Percentiles rank a stretch among this genome's conserved stretches.
These are phyloP conservation scores for Malurus cyaneus DNA, from an alignment of 2,113 vertebrate species.

Conservation along the genomic window DNA sequence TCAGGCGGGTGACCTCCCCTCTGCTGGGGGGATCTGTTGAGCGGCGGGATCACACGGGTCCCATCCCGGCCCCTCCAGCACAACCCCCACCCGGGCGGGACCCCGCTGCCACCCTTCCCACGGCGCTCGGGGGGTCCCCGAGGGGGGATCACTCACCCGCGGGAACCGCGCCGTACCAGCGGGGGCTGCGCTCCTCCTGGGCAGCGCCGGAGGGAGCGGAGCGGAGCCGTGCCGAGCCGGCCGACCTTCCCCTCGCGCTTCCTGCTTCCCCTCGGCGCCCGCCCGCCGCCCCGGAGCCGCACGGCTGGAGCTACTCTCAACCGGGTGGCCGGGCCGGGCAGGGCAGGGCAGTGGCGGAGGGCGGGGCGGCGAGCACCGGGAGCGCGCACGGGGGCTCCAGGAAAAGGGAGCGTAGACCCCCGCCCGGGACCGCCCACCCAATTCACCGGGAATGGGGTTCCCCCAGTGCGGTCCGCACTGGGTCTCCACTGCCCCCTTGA, in stretches of 20 bases:
- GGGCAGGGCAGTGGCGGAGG: not conserved
- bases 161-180: conserved; percentile 6
- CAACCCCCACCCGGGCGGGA: not conserved
- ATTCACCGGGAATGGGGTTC: not conserved
- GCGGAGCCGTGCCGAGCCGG: not conserved
- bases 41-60: not conserved
- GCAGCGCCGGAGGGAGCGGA: not conserved
- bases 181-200: conserved; percentile 44
- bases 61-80: not conserved
- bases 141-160: not conserved
- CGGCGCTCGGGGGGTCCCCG: not conserved
- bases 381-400: not conserved
- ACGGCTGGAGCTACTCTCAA: no score
- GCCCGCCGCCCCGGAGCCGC: no score
- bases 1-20: not conserved
- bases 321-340: no score
- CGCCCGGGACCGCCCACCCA: not conserved
- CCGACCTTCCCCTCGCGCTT: no score
- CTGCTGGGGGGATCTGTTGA: not conserved
- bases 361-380: not conserved
- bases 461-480: no score
- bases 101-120: not conserved
- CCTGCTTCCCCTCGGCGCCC: no score
- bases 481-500: not conserved
- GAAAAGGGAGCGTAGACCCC: not conserved